Evolutionary conservation across 1,140 invertebrate genomes (phyloP), one percentile per base, ranked within the genome.

Genomic region (Drosophila paulistorum): DNA sequence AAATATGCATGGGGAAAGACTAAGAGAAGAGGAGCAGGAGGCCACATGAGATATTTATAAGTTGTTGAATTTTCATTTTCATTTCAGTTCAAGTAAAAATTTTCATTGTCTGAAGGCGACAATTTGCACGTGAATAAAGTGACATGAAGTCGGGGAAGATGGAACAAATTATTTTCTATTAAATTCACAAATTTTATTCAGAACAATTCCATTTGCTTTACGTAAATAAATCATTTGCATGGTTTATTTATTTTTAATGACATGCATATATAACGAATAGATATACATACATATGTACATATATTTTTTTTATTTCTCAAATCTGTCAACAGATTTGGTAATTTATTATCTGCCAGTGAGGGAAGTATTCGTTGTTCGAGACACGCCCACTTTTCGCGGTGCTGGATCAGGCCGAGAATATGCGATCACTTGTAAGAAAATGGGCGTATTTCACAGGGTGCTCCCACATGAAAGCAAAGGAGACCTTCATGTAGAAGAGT

Each of bases 11-110:
- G 55, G n/a, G 6, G 55, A 37, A 61, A 35, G 74, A 58, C 62
- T 64, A 33, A 14, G 4, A n/a, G 10, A 7, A 61, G 64, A 66
- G 60, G 45, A 62, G 62, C 45, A 61, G 6, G 39, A 57, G 68
- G 61, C 72, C 77, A 73, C 69, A 67, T 79, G 76, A 71, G 67
- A 74, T 74, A 82, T 87, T 82, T 69, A 71, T 77, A 86, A 86
- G 83, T 72, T 86, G 67, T 79, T 87, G 83, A 86, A 73, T 86
- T 86, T 82, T 87, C 78, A 85, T 85, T 82, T 82, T 80, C 74
- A 74, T 80, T 82, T 76, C 62, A 62, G 58, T 65, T 77, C 69
- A 60, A 55, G 45, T 42, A 30, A 70, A 78, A 87, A 71, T 87
- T 86, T 86, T 87, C 68, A 87, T 86, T 86, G 82, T 86, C 83